Evolutionary conservation across 2,797 vertebrate genomes (phyloP), one percentile per base, ranked within the genome.

Genomic region (Caiman crocodilus): DNA sequence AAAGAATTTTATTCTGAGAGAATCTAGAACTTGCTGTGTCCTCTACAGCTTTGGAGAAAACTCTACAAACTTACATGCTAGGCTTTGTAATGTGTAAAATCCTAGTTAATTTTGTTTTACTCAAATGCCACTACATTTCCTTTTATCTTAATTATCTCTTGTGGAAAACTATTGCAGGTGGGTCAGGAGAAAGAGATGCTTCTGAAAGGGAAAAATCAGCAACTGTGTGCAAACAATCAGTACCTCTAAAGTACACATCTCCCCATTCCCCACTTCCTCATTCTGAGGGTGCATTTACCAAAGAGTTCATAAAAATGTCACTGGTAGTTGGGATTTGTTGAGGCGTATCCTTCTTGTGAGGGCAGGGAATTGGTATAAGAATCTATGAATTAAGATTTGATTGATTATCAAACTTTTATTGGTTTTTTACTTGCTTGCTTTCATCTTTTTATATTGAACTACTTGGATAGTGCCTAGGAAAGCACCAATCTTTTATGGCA

Each of bases 191-290:
- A 76, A 64, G 14, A 4, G 16, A 50, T 11, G 42, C 42, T 50
- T 10, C 42, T 11, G 42, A 50, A 50, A 6, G 18, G 65, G 75
- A 7, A 32, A 73, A 28, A 55, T 15, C 61, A 8, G 13, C 11
- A 15, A 4, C 6, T 26, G 5, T 14, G 17, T 18, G 1, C 26
- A 1, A 86, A 20, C 55, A 17, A 78, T 25, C 1, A 61, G 9
- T 23, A 3, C 0, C 3, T 3, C 79, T 30, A 3, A 3, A 79
- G 14, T 69, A n/a, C 2, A 57, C 42, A 42, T 73, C 50, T 73
- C 35, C 50, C 23, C 25, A 8, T 50, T 50, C 42, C 85, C 59
- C 3, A 80, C 14, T 5, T 93, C 78, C n/a, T 78, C 14, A 50
- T 84, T 58, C 28, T 7, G 25, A 13, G 78, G 18, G 18, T 12